Evolutionary conservation across 2,797 vertebrate genomes (phyloP).

Genomic region (Clarias fuscus): DNA sequence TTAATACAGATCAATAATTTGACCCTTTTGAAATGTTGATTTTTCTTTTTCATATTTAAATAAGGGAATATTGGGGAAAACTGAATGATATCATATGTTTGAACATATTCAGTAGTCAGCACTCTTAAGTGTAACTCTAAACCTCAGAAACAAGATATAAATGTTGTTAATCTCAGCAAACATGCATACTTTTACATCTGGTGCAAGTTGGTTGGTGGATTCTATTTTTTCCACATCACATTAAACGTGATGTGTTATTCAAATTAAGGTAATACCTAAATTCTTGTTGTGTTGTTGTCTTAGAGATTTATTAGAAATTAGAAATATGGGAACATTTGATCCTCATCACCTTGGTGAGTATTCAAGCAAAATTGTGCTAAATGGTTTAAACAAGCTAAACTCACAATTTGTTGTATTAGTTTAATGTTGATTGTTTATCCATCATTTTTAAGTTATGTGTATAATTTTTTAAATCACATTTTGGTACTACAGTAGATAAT

Average conservation of each 20-base stretch:
- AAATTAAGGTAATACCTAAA: neutral
- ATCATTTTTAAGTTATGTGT: neutral
- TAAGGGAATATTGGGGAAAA: neutral
- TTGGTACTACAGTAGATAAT: neutral
- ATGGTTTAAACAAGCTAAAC: neutral
- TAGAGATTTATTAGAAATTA: neutral
- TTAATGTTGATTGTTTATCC: neutral
- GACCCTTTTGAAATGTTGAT: too few species aligned
- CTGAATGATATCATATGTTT: neutral
- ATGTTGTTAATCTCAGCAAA: neutral
- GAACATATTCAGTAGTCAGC: conserved; percentile 7
- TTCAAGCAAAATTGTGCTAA: neutral
- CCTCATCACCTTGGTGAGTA: neutral
- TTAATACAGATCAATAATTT: too few species aligned
- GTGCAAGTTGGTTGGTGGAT: neutral
- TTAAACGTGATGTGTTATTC: neutral
- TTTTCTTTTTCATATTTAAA: neutral
- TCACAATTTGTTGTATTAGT: neutral
- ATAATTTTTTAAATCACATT: neutral
- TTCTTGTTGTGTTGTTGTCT: neutral
- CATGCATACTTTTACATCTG: neutral
- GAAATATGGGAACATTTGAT: neutral
- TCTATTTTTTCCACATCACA: neutral
- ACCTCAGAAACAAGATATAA: neutral
- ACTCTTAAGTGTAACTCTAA: conserved; percentile 6